These are phyloP conservation scores for Drosophila athabasca DNA, from an alignment of 1,140 invertebrate genomes.

Conservation along the genomic window DNA sequence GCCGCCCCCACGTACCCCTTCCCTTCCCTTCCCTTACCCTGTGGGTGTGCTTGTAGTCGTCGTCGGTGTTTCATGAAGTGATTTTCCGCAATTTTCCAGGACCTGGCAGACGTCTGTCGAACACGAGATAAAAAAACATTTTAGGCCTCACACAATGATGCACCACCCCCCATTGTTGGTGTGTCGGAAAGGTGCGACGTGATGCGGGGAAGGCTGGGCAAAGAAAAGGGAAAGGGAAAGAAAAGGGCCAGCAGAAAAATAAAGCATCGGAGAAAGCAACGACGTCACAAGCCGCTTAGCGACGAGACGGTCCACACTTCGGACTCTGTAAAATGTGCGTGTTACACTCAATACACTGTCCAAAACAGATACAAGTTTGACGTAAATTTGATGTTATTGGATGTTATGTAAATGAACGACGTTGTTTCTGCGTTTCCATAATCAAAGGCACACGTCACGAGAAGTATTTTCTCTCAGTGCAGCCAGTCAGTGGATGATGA, in stretches of 20 bases:
- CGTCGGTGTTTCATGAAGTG: constrained; percentile 70
- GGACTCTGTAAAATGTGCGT: constrained; percentile 7
- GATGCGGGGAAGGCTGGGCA: not conserved
- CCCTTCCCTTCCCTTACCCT: not conserved
- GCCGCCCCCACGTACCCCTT: too few species aligned
- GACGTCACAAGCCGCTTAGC: constrained; percentile 53
- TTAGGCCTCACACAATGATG: constrained; percentile 56
- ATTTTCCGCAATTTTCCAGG: constrained; percentile 73
- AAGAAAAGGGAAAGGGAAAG: not conserved
- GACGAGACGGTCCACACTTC: constrained; percentile 33
- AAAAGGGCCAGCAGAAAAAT: constrained; percentile 22
- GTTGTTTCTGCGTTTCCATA: too few species aligned
- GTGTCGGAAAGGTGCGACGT: constrained; percentile 3
- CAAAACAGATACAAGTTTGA: too few species aligned
- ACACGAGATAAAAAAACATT: constrained; percentile 66
- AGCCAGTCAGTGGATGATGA: too few species aligned
- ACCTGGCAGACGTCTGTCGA: constrained; percentile 64
- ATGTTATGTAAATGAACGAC: too few species aligned
- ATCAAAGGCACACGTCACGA: too few species aligned
- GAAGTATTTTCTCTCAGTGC: too few species aligned
- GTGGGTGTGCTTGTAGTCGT: constrained; percentile 5
- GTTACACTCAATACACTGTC: constrained; percentile 3
- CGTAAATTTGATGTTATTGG: too few species aligned
- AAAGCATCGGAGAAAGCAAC: constrained; percentile 38
- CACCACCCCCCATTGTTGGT: constrained; percentile 58